These are phyloP conservation scores for Brienomyrus brachyistius DNA, from an alignment of 2,113 vertebrate genomes.

Conservation along the genomic window DNA sequence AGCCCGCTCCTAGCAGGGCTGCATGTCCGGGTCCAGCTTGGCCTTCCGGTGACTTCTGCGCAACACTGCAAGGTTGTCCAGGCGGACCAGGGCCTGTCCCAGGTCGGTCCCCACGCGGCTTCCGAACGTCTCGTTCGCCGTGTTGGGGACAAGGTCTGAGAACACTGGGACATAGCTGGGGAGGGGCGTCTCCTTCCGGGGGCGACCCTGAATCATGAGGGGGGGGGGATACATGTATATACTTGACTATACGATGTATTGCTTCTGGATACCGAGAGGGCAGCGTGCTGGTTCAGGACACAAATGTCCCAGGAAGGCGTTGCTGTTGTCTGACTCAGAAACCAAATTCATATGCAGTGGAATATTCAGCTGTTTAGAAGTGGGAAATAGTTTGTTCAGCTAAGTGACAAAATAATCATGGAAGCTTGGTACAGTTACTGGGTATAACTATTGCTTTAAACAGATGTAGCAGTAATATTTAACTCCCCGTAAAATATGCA, in stretches of 20 bases:
- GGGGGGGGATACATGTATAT: not conserved
- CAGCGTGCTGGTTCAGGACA: not conserved
- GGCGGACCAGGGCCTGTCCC: constrained; percentile 56
- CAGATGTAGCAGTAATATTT: not conserved
- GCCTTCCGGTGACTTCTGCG: constrained; percentile 45
- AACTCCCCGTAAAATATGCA: not conserved
- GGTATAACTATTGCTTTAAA: not conserved
- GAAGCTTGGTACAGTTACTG: not conserved
- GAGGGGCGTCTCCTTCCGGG: constrained; percentile 52
- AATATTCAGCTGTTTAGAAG: not conserved
- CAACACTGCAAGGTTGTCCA: constrained; percentile 60
- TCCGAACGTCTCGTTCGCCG: constrained; percentile 56
- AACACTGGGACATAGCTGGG: constrained; percentile 53
- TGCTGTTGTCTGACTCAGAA: not conserved
- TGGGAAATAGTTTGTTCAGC: not conserved
- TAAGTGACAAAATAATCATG: not conserved
- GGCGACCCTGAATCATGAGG: constrained; percentile 51
- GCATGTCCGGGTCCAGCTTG: constrained; percentile 59
- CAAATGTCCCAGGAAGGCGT: not conserved
- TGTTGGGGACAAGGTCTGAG: constrained; percentile 63
- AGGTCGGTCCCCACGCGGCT: constrained; percentile 64
- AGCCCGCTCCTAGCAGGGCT: constrained; percentile 41
- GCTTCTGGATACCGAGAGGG: not conserved
- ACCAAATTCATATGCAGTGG: not conserved
- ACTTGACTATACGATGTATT: not conserved